Evolutionary conservation across 2,113 vertebrate species (phyloP), one percentile per base, ranked within the genome.

Genomic region (Melospiza georgiana): DNA sequence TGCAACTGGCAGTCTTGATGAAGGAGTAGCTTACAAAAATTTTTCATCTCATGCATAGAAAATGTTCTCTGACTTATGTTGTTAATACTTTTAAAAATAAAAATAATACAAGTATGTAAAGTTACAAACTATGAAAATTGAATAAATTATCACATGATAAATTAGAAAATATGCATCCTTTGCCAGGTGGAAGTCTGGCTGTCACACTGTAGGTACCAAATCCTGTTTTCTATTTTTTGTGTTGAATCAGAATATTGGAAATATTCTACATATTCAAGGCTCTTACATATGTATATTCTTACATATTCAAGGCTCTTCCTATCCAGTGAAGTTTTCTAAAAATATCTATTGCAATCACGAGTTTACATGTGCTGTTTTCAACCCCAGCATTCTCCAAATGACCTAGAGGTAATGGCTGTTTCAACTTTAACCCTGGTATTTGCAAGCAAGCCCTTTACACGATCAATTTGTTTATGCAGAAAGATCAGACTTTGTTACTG

Each of bases 391-490:
- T 95, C 55, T 69, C 78, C 55, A 52, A 87, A 71, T 92, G 90
- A 95, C 96, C 92, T 44, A 20, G 57, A 95, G 91, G 87, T 96
- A 93, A 93, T 74, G 79, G 66, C 85, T 67, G 35, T 94, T 95
- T 97, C 93, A 95, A 93, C 93, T 95, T 95, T 95, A 95, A 89
- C 96, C 89, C 89, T 68, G 52, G 15, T 89, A 48, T 84, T 93
- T 88, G 93, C 95, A 94, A 93, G 93, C 90, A 91, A 90, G 91
- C 87, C 80, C 87, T 95, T 96, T 93, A 96, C 67, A 90, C 59
- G 3, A 95, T 96, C 95, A 94, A 62, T 96, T 87, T 96, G 94
- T 95, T 95, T 95, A 88, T 95, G 87, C 82, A 95, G 82, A 88
- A 62, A 91, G 81, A 95, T 87, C 93, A 97, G 92, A 97, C 93